Percentiles rank a stretch among this genome's conserved stretches.
These are phyloP conservation scores for mouse (Mus musculus) DNA, from an alignment of 2,113 vertebrate genomes.

Conservation along the genomic window DNA sequence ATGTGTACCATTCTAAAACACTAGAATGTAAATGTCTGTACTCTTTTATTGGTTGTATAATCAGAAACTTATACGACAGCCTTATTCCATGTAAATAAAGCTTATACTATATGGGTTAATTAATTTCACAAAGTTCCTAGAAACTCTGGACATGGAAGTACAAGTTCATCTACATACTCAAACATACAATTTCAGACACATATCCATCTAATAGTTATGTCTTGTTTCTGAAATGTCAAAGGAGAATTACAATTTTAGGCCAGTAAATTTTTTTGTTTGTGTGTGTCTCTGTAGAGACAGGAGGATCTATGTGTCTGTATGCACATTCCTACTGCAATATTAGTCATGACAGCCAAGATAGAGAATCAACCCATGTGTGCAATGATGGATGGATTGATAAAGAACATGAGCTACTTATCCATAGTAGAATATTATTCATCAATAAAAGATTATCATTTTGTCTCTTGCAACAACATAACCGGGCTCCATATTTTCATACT, in stretches of 20 bases:
- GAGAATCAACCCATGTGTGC: background rate
- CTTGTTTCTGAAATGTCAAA: background rate
- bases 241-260: background rate
- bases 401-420: background rate
- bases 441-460: background rate
- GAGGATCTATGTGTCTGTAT: background rate
- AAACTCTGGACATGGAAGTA: background rate
- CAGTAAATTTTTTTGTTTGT: background rate
- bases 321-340: background rate
- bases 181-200: background rate
- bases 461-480: background rate
- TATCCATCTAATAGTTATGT: background rate
- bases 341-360: background rate
- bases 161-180: background rate
- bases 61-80: background rate
- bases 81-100: background rate
- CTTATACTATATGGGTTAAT: background rate
- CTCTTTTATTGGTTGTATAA: background rate
- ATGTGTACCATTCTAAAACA: slow-evolving; percentile 1
- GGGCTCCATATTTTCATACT: background rate
- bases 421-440: background rate
- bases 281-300: background rate
- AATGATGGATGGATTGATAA: background rate
- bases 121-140: background rate
- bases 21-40: background rate